These are phyloP conservation scores for Sebastes trivittatus DNA, from an alignment of 2,797 vertebrate species.

Conservation along the genomic window DNA sequence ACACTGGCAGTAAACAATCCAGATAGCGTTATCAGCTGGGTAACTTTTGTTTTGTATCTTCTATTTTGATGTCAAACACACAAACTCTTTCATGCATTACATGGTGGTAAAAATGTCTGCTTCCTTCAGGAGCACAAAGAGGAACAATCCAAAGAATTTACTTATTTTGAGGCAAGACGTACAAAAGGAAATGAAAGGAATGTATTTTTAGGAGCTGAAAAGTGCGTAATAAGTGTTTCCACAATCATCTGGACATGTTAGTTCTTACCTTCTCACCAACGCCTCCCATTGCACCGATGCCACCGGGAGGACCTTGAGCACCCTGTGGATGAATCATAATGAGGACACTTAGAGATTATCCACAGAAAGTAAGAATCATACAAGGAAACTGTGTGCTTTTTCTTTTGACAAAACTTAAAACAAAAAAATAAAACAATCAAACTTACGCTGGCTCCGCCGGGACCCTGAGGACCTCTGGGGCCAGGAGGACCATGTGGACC, in stretches of 20 bases:
- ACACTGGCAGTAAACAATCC: not conserved
- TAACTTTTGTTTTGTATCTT: not conserved
- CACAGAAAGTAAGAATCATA: not conserved
- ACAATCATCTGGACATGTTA: not conserved
- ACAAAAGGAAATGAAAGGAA: not conserved
- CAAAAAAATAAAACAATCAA: not conserved
- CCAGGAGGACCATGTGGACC: slow-evolving; percentile 98
- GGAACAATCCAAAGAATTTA: not conserved
- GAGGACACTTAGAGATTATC: not conserved
- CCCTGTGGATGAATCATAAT: slow-evolving; percentile 82
- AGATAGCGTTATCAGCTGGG: not conserved
- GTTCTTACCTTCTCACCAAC: slow-evolving; percentile 94
- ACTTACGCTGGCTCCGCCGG: slow-evolving; percentile 94
- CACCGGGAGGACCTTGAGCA: slow-evolving; percentile 94
- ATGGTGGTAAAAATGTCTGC: not conserved
- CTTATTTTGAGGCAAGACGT: not conserved
- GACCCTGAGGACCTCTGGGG: slow-evolving; percentile 96
- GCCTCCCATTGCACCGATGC: slow-evolving; percentile 90
- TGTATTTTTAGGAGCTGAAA: not conserved
- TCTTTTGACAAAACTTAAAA: not conserved
- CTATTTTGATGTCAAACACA: not conserved
- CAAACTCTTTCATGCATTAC: not conserved
- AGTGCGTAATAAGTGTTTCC: not conserved
- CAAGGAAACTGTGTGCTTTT: not conserved
- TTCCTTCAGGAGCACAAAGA: not conserved